Percentiles rank a stretch among this genome's conserved stretches.
These are phyloP conservation scores for Micrasema longulum DNA, from an alignment of 1,140 invertebrate genomes.

Conservation along the genomic window DNA sequence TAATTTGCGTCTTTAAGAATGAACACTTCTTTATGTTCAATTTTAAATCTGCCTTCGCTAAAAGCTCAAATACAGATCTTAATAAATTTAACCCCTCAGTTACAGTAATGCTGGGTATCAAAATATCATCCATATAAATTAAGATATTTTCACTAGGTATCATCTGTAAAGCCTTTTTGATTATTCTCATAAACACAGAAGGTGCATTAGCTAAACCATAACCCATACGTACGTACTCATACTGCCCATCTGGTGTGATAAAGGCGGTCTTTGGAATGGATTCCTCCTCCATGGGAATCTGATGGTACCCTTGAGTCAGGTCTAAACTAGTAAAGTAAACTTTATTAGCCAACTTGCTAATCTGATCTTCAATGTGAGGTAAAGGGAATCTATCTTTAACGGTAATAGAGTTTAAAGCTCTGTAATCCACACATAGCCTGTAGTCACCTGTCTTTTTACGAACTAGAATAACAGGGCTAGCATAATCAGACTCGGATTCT, in stretches of 20 bases:
- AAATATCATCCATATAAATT: neutral
- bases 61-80: neutral
- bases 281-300: conserved; percentile 57
- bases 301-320: conserved; percentile 55
- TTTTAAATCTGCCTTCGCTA: neutral
- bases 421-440: neutral
- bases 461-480: neutral
- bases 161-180: conserved; percentile 53
- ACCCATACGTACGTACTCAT: conserved; percentile 57
- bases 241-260: conserved; percentile 58
- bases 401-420: neutral
- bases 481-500: conserved; percentile 2
- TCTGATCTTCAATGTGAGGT: neutral
- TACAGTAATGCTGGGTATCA: neutral
- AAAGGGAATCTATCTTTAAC: neutral
- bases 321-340: conserved; percentile 32
- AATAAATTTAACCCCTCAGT: neutral
- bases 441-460: neutral
- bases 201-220: conserved; percentile 60
- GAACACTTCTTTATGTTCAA: neutral
- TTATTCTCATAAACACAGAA: conserved; percentile 47
- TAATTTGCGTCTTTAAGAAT: neutral
- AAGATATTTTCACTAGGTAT: conserved; percentile 2
- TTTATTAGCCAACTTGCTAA: conserved; percentile 5
- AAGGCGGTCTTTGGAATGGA: conserved; percentile 59